Base-by-base conservation (phyloP, 2,113 vertebrate species). In the Paralichthys olivaceus region DNA sequence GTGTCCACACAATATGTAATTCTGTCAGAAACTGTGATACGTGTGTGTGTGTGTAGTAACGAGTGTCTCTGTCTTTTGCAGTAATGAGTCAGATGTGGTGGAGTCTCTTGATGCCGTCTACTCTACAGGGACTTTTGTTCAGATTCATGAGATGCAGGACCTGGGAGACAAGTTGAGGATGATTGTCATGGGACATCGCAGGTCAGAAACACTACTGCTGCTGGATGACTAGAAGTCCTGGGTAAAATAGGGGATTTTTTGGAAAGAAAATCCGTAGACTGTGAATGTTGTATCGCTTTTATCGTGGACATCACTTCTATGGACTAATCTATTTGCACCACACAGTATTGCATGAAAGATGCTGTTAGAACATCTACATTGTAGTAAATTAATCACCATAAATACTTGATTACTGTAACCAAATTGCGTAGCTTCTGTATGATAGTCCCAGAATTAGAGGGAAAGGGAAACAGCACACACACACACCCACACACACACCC, bases 121-220 rank as follows among this genome's bases (percentile, higher is more conserved):
- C 84, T 92, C 94, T 79, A 97, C 96, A 0, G 98, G 98, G 37
- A 99, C 98, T 0, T 99, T 99, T 23, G 97, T 99, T 8, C 98
- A 99, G 93, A 99, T 99, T 69, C 98, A 99, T 4, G 98, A 99
- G 84, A 98, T 99, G 98, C 98, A 99, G 92, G 98, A 99, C 91
- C 95, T 99, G 0, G 98, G 98, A 0, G 98, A 99, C 92, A 98
- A 97, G 85, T 80, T 99, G 69, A 96, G 97, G 1, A 99, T 99
- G 98, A 99, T 99, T 0, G 97, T 99, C 74, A 99, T 99, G 96
- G 98, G 98, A 6, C 97, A 99, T 71, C 94, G 87, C 61, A 88
- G 84, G 72, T 91, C 19, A 63, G 76, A 58, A n/a, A 40, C 32
- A 9, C 20, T 22, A 1, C 23, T 61, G 13, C 29, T 62, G 28